Evolutionary conservation across 2,888 invertebrate species (phyloP), one percentile per base, ranked within the genome.

Genomic region (Entomobrya multifasciata): DNA sequence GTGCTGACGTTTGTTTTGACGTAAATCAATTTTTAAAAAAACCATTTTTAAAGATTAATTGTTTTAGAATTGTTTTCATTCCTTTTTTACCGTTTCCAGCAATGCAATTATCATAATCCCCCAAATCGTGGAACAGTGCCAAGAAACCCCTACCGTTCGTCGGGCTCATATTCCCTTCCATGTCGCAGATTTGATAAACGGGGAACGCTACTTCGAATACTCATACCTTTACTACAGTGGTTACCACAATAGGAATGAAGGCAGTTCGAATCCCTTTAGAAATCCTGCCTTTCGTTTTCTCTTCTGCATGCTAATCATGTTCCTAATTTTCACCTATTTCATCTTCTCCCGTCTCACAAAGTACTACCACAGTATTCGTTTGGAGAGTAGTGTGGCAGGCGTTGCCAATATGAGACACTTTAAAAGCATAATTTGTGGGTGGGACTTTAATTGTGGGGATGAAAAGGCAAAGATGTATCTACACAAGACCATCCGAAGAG

Each of bases 371-470:
- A 72, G 57, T 10, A 44, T 27, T 27, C 62, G 70, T 4, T 36
- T 87, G 60, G 87, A 87, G 36, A 78, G 60, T 10, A 62, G 30
- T 15, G 70, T 88, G 11, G 44, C 72, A 2, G 87, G 87, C 15
- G 22, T 83, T n/a, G 72, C 82, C 1, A 77, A 86, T 17, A 80
- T 82, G 65, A 27, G 78, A 11, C 17, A 60, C 10, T 87, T 88
- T n/a, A 83, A 79, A 27, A 27, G 77, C 0, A 60, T 87, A 13
- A 70, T 88, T 0, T 88, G 85, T 74, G 85, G 82, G 0, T 88
- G 88, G 88, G 86, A 88, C 41, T 88, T 79, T 17, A 82, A 78
- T 47, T 85, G 87, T 36, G 27, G 41, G 5, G 70, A 88, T 74
- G n/a, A 17, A 0, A 44, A 65, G 6, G 87, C 78, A 0, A 36